phyloP scores from a whole-genome alignment of 2,113 vertebrate species.

The Lepus americanus region DNA sequence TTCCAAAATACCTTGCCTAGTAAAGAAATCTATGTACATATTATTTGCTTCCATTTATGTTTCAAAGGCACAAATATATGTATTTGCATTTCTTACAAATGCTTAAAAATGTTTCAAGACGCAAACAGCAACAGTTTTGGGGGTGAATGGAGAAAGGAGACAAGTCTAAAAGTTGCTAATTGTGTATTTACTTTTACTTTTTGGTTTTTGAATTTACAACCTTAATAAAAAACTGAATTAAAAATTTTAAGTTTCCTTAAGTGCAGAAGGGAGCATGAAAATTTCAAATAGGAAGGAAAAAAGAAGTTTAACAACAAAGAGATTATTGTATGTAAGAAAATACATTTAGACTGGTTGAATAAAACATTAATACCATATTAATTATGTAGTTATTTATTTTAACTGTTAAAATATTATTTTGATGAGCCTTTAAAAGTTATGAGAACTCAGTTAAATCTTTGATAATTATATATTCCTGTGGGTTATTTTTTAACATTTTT shows the following conservation, averaged over 20 bases:
- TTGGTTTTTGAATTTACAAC: background rate
- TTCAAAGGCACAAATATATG: background rate
- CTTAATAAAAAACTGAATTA: background rate
- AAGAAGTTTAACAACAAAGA: background rate
- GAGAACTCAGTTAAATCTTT: background rate
- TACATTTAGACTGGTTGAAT: background rate
- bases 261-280: background rate
- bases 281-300: background rate
- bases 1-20: background rate
- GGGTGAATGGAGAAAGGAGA: background rate
- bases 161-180: background rate
- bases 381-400: background rate
- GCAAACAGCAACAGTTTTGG: background rate
- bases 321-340: background rate
- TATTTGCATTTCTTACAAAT: background rate
- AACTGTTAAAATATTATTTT: background rate
- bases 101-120: background rate
- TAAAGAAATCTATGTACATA: background rate
- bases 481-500: too few relatives aligned
- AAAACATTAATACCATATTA: background rate
- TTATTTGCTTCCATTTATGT: background rate
- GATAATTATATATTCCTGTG: background rate
- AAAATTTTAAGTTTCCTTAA: background rate
- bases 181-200: background rate
- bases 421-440: background rate